A percentile compares a stretch with the other conserved stretches of the same genome.
phyloP scores from a whole-genome alignment of 2,888 invertebrate species.

The Scrobipalpa atriplicella region DNA sequence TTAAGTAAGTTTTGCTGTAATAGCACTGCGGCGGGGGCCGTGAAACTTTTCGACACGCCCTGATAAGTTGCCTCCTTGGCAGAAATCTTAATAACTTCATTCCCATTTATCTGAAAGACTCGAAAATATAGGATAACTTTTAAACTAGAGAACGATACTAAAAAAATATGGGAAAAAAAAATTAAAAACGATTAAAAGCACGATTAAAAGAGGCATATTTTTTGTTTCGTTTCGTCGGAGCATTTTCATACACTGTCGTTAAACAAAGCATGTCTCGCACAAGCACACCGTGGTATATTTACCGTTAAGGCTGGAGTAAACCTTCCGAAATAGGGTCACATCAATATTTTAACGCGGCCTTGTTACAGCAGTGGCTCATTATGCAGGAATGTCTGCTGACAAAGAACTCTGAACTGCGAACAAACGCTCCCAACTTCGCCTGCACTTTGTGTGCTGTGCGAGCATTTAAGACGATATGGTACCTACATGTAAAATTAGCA shows the following conservation, averaged over 20 bases:
- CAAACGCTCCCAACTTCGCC: constrained; percentile 9
- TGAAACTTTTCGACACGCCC: constrained; percentile 54
- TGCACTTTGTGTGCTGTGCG: neutral
- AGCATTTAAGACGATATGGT: neutral
- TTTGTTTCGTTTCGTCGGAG: too few relatives aligned
- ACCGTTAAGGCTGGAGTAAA: constrained; percentile 10
- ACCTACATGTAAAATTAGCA: too few relatives aligned
- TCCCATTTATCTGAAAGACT: constrained; percentile 52
- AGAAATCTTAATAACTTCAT: constrained; percentile 65
- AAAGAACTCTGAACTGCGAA: constrained; percentile 36
- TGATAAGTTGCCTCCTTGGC: constrained; percentile 54
- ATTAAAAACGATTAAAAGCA: too few relatives aligned
- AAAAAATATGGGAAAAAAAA: too few relatives aligned
- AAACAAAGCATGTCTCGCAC: constrained; percentile 1
- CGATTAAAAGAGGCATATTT: too few relatives aligned
- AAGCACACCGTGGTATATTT: constrained; percentile 5
- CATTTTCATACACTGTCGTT: neutral
- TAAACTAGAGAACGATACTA: too few relatives aligned
- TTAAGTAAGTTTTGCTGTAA: constrained; percentile 64
- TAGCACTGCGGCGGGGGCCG: constrained; percentile 47
- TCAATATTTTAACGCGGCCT: constrained; percentile 29
- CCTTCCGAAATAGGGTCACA: constrained; percentile 25
- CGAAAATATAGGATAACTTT: constrained; percentile 34
- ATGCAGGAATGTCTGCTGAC: constrained; percentile 43
- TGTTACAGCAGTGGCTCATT: constrained; percentile 36